Evolutionary conservation across 2,797 vertebrate species (phyloP).

Genomic region (Sebastes matsubarae): DNA sequence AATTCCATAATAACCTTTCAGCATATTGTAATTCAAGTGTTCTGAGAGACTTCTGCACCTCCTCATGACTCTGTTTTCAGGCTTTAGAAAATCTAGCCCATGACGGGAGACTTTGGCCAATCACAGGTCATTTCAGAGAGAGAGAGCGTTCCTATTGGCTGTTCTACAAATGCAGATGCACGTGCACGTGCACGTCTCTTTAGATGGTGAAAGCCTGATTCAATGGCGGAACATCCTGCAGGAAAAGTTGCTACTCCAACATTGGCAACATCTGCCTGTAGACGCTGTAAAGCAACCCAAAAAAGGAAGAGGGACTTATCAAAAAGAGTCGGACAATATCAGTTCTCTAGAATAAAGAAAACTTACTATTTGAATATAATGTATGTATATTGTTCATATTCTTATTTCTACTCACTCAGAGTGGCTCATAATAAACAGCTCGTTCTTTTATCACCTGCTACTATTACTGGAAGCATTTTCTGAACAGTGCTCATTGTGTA

Average conservation of each 20-base stretch:
- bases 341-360: too few species aligned
- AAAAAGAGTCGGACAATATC: background rate
- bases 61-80: background rate
- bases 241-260: background rate
- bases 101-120: background rate
- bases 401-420: too few species aligned
- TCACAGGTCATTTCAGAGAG: background rate
- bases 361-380: too few species aligned
- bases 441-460: background rate
- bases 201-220: background rate
- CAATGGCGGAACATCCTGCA: background rate
- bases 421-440: too few species aligned
- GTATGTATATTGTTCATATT: too few species aligned
- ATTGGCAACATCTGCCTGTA: background rate
- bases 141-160: too few species aligned
- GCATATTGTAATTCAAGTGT: too few species aligned
- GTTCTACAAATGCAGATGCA: background rate
- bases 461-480: background rate
- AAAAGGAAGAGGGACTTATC: background rate
- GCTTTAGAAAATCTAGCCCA: accelerated
- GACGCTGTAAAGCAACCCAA: background rate
- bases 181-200: background rate
- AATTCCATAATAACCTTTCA: background rate
- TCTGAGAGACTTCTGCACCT: too few species aligned
- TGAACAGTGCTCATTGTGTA: background rate